Evolutionary conservation across 2,888 invertebrate species (phyloP).

Genomic region (Apamea epomidion): DNA sequence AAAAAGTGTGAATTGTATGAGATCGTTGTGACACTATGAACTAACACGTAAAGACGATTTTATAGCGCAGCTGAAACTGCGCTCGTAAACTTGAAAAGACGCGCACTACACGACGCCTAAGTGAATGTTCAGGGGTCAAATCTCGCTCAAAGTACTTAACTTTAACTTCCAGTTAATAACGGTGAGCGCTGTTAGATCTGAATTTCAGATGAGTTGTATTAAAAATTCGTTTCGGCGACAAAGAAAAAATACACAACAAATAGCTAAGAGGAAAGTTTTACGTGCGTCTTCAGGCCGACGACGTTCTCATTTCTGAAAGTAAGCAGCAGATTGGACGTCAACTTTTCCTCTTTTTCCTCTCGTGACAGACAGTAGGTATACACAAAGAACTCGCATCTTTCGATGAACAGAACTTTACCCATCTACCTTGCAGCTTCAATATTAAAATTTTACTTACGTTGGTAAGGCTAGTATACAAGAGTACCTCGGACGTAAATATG

Average conservation of each 20-base stretch:
- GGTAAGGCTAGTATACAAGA: conserved; percentile 48
- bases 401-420: conserved; percentile 75
- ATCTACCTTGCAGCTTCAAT: conserved; percentile 70
- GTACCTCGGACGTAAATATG: conserved; percentile 25
- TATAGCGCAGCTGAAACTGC: conserved; percentile 75
- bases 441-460: conserved; percentile 67
- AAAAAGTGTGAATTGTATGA: conserved; percentile 76
- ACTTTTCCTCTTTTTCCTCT: conserved; percentile 81
- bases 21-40: conserved; percentile 76
- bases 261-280: conserved; percentile 73
- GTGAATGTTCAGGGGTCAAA: conserved; percentile 69
- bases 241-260: conserved; percentile 67
- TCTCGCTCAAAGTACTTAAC: conserved; percentile 53
- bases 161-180: conserved; percentile 61
- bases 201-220: conserved; percentile 62
- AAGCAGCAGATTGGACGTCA: conserved; percentile 84
- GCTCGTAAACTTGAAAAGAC: conserved; percentile 79
- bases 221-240: conserved; percentile 57
- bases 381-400: conserved; percentile 80
- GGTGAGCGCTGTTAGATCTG: conserved; percentile 53
- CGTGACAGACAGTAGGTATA: conserved; percentile 76
- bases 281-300: conserved; percentile 73
- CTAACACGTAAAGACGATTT: conserved; percentile 78
- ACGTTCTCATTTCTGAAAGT: conserved; percentile 84
- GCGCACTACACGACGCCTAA: conserved; percentile 71